These are phyloP conservation scores for Euspilapteryx auroguttella DNA, from an alignment of 2,888 invertebrate species.

Conservation along the genomic window DNA sequence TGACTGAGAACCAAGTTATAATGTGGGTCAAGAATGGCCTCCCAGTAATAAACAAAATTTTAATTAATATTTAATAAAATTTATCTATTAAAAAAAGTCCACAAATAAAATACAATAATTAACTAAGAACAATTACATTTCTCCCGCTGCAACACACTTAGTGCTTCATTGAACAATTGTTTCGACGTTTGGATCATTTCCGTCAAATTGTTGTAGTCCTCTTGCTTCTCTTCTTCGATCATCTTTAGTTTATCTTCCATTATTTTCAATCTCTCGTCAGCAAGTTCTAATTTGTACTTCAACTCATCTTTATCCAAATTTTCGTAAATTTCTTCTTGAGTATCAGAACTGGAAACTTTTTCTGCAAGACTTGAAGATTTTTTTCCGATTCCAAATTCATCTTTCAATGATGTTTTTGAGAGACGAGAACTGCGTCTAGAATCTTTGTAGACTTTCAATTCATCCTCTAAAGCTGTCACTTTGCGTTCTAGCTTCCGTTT, in stretches of 20 bases:
- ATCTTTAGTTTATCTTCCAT: slow-evolving; percentile 65
- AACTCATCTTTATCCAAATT: slow-evolving; percentile 35
- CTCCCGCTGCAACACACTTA: slow-evolving; percentile 38
- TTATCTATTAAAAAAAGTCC: too few relatives aligned
- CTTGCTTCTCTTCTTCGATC: slow-evolving; percentile 64
- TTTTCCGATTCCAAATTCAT: slow-evolving; percentile 15
- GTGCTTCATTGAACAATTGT: slow-evolving; percentile 57
- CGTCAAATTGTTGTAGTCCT: slow-evolving; percentile 57
- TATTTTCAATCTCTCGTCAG: slow-evolving; percentile 68
- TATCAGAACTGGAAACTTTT: too few relatives aligned
- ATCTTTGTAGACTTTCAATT: slow-evolving; percentile 23
- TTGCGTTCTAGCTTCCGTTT: slow-evolving; percentile 32
- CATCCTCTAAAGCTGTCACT: slow-evolving; percentile 21
- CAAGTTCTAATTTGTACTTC: slow-evolving; percentile 57
- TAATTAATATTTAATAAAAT: too few relatives aligned
- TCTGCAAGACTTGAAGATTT: too few relatives aligned
- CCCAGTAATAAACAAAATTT: too few relatives aligned
- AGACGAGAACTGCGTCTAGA: slow-evolving; percentile 23
- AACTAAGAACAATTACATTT: slow-evolving; percentile 35
- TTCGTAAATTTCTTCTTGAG: slow-evolving; percentile 20
- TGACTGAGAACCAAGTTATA: too few relatives aligned
- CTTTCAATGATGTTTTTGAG: slow-evolving; percentile 21
- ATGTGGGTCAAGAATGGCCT: too few relatives aligned
- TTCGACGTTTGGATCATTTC: slow-evolving; percentile 61
- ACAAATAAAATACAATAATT: too few relatives aligned